Evolutionary conservation across 2,113 vertebrate genomes (phyloP), one percentile per base, ranked within the genome.

Genomic region (Lutjanus erythropterus): DNA sequence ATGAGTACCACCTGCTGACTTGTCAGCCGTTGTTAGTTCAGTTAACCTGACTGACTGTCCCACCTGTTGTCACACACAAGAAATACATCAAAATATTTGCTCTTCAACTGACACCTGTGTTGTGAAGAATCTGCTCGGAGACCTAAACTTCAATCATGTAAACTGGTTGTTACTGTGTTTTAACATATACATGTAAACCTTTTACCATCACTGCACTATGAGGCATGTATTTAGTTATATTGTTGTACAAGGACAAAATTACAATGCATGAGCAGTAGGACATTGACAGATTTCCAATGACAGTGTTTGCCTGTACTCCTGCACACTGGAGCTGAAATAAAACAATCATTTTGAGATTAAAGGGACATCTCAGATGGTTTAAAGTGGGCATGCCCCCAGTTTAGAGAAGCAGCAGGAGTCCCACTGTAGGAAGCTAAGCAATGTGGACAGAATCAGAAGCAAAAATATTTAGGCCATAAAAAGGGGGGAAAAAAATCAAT

Each of bases 1-100:
- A 84, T 65, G 39, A 42, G 6, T 72, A 78, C 42, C 64, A 80
- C 76, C 80, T 83, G 77, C 1, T 60, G 56, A 55, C 61, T 8
- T 70, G 55, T 77, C 89, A 77, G 67, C 35, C 58, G 31, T 16
- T 73, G 16, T 73, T 62, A 42, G 46, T 62, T 50, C 61, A 44
- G 39, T 78, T 39, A 44, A 75, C 31, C 25, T 27, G 69, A 88
- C 31, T 14, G 65, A 53, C 61, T 69, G 65, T 18, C 72, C 41
- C 35, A 23, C 33, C 68, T 69, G 52, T 73, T 58, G 60, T 83
- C 74, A 76, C 65, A 19, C 41, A 12, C 60, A 79, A 29, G 25
- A 39, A 60, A 64, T 31, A 31, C 68, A 23, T 21, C 16, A 14
- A 80, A 75, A 81, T 49, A 56, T 71, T 56, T 71, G 23, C 42